Evolutionary conservation across 2,113 vertebrate genomes (phyloP).

Genomic region (Pionites leucogaster): DNA sequence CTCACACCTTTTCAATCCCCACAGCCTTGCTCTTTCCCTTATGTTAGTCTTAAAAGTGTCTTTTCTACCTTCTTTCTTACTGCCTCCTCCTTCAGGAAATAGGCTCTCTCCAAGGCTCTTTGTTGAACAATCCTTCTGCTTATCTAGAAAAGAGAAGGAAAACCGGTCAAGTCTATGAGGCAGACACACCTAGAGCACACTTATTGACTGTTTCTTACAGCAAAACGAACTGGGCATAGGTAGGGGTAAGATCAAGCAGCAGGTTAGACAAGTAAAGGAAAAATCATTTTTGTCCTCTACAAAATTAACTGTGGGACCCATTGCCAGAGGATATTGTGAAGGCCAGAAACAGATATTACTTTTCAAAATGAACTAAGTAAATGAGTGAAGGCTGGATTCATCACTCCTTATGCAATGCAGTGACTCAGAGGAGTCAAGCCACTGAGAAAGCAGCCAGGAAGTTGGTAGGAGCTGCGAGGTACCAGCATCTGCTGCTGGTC

Average conservation of each 20-base stretch:
- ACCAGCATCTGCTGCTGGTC: background rate
- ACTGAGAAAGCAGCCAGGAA: background rate
- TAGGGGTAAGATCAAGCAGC: background rate
- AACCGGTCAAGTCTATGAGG: background rate
- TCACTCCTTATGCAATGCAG: background rate
- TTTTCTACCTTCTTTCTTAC: background rate
- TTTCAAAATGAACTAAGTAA: background rate
- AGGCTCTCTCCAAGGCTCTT: background rate
- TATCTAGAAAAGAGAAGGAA: background rate
- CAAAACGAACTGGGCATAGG: background rate
- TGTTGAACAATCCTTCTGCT: background rate
- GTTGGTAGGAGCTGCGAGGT: background rate
- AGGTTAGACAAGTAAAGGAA: background rate
- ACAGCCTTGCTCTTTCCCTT: background rate
- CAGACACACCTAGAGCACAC: background rate
- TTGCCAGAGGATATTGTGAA: background rate
- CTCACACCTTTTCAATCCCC: background rate
- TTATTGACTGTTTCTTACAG: background rate
- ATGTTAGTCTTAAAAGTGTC: background rate
- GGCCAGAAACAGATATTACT: background rate
- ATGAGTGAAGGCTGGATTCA: background rate
- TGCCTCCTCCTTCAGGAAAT: background rate
- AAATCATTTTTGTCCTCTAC: background rate
- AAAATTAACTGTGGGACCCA: background rate
- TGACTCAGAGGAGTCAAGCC: background rate